These are phyloP conservation scores for Podarcis lilfordi DNA, from an alignment of 2,797 vertebrate genomes.

Conservation along the genomic window DNA sequence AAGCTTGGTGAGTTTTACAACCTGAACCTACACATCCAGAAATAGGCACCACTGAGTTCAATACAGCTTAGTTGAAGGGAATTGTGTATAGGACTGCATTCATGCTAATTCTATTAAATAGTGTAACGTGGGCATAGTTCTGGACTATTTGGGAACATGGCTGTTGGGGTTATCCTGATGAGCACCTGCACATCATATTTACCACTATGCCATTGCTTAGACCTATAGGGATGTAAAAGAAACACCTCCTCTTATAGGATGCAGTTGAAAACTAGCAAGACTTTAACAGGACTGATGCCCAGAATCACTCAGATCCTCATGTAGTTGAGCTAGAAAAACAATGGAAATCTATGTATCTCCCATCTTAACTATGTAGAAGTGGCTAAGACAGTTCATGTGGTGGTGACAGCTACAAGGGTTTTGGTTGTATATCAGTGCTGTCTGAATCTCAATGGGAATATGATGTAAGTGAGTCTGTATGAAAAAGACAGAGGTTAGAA, in stretches of 20 bases:
- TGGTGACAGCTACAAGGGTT: conserved; percentile 6
- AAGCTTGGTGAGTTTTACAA: too few relatives aligned
- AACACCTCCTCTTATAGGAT: conserved; percentile 14
- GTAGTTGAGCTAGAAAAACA: conserved; percentile 16
- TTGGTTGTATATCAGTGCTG: not conserved
- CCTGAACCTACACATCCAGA: too few relatives aligned
- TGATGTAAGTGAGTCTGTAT: not conserved
- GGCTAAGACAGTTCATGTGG: not conserved
- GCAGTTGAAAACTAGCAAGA: conserved; percentile 9
- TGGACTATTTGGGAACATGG: too few relatives aligned
- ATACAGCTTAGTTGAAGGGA: too few relatives aligned
- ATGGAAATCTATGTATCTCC: conserved; percentile 31
- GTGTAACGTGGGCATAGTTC: too few relatives aligned
- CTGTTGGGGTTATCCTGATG: too few relatives aligned
- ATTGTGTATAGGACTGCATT: too few relatives aligned
- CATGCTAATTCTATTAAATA: too few relatives aligned
- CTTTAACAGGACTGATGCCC: conserved; percentile 6
- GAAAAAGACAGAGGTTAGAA: not conserved
- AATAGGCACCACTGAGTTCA: too few relatives aligned
- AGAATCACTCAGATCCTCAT: not conserved
- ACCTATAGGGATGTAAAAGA: conserved; percentile 2
- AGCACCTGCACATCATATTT: too few relatives aligned
- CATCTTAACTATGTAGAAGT: conserved; percentile 26
- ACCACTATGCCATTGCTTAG: too few relatives aligned
- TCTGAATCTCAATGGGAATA: conserved; percentile 7